phyloP scores from a whole-genome alignment of 2,888 invertebrate genomes.

The Diarsia mendica region DNA sequence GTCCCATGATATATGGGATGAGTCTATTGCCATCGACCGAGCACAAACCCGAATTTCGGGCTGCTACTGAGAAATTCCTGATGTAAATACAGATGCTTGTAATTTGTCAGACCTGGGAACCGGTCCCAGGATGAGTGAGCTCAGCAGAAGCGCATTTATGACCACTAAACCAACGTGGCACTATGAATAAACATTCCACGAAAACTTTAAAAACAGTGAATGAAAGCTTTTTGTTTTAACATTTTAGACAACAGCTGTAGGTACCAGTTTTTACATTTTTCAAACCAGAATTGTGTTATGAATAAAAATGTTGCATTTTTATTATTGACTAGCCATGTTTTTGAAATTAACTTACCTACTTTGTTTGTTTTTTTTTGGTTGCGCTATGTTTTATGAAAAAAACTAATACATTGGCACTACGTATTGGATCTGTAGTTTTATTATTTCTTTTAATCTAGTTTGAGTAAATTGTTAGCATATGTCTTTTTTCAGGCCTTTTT shows the following conservation, averaged over 20 bases:
- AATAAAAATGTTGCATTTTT: conserved; percentile 18
- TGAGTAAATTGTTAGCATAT: neutral
- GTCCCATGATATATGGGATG: neutral
- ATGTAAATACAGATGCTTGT: neutral
- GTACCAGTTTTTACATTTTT: conserved; percentile 9
- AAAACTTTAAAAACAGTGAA: neutral
- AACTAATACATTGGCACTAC: neutral
- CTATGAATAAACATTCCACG: neutral
- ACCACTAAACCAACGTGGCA: neutral
- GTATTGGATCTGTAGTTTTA: neutral
- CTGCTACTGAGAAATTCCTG: neutral
- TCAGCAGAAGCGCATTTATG: neutral
- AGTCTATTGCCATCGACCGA: neutral
- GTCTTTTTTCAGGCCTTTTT: too few relatives aligned
- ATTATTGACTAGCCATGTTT: conserved; percentile 5
- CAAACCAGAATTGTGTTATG: conserved; percentile 8
- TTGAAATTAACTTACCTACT: too few relatives aligned
- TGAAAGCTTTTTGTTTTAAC: neutral
- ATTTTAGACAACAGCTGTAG: conserved; percentile 11
- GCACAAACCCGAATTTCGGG: neutral
- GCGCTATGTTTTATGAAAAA: neutral
- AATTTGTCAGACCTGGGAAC: neutral
- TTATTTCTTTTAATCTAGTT: neutral
- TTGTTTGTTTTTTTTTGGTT: conserved; percentile 1
- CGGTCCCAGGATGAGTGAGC: neutral